phyloP scores from a whole-genome alignment of 2,888 invertebrate genomes.

The Apocheima hispidaria region DNA sequence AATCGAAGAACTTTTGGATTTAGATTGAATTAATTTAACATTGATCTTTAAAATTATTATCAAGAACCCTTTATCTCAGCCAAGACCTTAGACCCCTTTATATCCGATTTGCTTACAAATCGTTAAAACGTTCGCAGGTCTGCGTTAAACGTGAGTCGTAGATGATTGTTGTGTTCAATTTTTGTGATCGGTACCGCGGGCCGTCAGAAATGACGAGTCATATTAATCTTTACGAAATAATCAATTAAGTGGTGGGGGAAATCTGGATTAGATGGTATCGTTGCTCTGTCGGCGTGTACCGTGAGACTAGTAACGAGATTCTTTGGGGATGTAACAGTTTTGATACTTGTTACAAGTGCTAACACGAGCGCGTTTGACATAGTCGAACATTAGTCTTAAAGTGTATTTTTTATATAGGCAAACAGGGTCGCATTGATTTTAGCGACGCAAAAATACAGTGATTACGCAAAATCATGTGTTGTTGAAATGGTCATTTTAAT shows the following conservation, averaged over 20 bases:
- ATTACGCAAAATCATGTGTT: too few species aligned
- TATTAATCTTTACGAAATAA: constrained; percentile 83
- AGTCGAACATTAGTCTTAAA: too few species aligned
- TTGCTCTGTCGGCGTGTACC: constrained; percentile 78
- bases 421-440: too few species aligned
- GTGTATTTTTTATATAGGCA: too few species aligned
- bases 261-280: constrained; percentile 84
- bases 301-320: constrained; percentile 75
- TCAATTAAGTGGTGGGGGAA: constrained; percentile 81
- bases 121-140: constrained; percentile 44
- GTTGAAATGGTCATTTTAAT: too few species aligned
- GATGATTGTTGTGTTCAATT: constrained; percentile 70
- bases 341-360: constrained; percentile 64
- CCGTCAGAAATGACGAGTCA: constrained; percentile 78
- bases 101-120: constrained; percentile 43
- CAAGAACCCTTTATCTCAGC: constrained; percentile 52
- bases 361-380: too few species aligned
- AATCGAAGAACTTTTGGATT: constrained; percentile 41
- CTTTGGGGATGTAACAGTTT: constrained; percentile 49
- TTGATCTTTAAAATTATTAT: constrained; percentile 68
- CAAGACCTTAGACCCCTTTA: constrained; percentile 45
- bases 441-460: too few species aligned
- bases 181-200: constrained; percentile 63
- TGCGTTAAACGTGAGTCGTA: constrained; percentile 62
- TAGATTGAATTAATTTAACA: constrained; percentile 63